phyloP scores from a whole-genome alignment of 2,113 vertebrate species.

The Condylura cristata region DNA sequence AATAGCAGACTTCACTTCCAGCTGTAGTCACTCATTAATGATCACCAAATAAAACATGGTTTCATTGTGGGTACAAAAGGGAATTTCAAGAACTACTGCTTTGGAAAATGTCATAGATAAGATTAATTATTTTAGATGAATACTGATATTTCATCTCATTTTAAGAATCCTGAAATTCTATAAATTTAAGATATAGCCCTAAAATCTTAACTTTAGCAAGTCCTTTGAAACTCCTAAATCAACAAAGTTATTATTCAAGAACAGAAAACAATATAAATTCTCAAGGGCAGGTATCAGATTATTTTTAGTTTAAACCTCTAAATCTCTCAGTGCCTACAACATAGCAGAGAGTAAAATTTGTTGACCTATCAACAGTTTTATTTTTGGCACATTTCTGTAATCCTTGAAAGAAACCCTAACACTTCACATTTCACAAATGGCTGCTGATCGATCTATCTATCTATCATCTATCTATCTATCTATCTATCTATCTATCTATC shows the following conservation, averaged over 20 bases:
- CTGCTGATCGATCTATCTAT: too few species aligned
- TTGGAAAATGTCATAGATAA: neutral
- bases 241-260: neutral
- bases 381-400: constrained; percentile 19
- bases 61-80: neutral
- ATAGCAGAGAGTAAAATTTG: neutral
- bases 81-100: neutral
- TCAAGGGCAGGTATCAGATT: neutral
- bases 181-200: neutral
- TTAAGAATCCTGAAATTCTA: neutral
- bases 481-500: too few species aligned
- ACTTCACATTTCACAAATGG: neutral
- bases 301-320: neutral
- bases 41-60: neutral
- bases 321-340: neutral
- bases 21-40: neutral
- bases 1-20: neutral
- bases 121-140: neutral
- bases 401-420: neutral
- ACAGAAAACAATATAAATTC: neutral
- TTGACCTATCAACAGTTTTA: neutral
- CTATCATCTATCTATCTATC: too few species aligned
- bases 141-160: neutral
- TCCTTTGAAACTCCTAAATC: neutral
- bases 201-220: neutral